A percentile compares a stretch with the other conserved stretches of the same genome.
These are phyloP conservation scores for Indri indri DNA, from an alignment of 2,113 vertebrate species.

Conservation along the genomic window DNA sequence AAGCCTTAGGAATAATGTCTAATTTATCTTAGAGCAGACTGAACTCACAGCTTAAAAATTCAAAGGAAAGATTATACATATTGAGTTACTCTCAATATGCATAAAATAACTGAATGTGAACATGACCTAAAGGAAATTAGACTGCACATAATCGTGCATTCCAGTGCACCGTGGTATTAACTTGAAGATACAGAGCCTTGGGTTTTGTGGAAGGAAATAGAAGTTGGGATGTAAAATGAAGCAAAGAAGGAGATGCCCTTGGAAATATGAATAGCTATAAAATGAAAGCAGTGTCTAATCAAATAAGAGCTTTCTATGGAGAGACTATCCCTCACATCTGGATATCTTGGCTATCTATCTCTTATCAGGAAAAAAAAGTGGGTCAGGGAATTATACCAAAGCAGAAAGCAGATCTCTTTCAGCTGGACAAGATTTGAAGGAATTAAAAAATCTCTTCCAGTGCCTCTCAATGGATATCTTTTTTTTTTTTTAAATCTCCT, in stretches of 20 bases:
- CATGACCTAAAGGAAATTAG: constrained; percentile 67
- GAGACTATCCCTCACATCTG: constrained; percentile 52
- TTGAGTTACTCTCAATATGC: constrained; percentile 51
- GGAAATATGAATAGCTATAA: constrained; percentile 56
- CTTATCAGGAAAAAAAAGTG: constrained; percentile 41
- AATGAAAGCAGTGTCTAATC: constrained; percentile 68
- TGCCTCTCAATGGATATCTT: neutral
- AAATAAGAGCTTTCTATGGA: constrained; percentile 49
- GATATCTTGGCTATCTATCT: neutral
- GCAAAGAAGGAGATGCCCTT: constrained; percentile 55
- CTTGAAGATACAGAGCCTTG: constrained; percentile 60
- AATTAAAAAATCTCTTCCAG: constrained; percentile 28
- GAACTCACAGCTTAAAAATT: constrained; percentile 61
- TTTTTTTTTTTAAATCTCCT: neutral
- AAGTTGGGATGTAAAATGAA: constrained; percentile 55
- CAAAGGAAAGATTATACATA: constrained; percentile 41
- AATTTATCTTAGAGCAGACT: constrained; percentile 73
- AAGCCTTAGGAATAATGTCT: constrained; percentile 65
- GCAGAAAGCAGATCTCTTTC: constrained; percentile 23
- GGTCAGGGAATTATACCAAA: constrained; percentile 31
- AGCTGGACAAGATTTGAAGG: constrained; percentile 28
- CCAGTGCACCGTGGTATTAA: constrained; percentile 39
- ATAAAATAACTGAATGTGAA: constrained; percentile 29
- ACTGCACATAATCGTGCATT: constrained; percentile 56
- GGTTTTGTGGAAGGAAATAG: constrained; percentile 49